Percentiles rank a stretch among this genome's conserved stretches.
Evolutionary conservation across 1,140 invertebrate species (phyloP).

Genomic region (Caerostris extrusa): DNA sequence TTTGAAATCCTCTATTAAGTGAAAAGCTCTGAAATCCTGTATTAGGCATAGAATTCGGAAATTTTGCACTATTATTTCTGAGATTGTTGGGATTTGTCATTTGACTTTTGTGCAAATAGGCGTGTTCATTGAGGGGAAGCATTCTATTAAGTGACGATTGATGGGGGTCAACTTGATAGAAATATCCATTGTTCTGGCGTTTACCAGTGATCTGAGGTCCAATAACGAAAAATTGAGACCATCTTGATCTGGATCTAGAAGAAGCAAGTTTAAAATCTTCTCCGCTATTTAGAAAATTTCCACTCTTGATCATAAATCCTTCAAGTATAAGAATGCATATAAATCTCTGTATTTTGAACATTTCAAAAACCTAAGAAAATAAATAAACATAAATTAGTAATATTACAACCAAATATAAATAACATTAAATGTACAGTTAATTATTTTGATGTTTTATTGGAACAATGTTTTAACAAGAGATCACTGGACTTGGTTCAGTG

Average conservation of each 20-base stretch:
- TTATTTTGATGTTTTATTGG: too few species aligned
- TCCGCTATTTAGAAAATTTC: not conserved
- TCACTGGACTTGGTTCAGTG: too few species aligned
- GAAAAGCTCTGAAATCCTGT: not conserved
- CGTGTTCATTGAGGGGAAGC: not conserved
- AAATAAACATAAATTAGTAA: not conserved
- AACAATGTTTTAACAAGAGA: too few species aligned
- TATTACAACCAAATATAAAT: too few species aligned
- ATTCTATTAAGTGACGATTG: not conserved
- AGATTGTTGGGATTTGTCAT: not conserved
- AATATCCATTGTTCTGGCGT: not conserved
- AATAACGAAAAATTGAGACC: conserved; percentile 1
- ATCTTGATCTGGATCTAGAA: not conserved
- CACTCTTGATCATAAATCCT: not conserved
- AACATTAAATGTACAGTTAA: too few species aligned
- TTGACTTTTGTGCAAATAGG: not conserved
- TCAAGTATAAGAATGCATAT: not conserved
- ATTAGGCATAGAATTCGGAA: not conserved
- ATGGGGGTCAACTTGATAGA: not conserved
- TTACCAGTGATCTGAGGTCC: not conserved
- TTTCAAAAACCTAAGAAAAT: not conserved
- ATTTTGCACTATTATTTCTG: not conserved
- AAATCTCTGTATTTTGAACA: not conserved
- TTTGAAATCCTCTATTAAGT: not conserved
- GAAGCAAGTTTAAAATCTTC: not conserved